Conservation (phyloP, 2,113 vertebrate species). For the Oncorhynchus kisutch region DNA sequence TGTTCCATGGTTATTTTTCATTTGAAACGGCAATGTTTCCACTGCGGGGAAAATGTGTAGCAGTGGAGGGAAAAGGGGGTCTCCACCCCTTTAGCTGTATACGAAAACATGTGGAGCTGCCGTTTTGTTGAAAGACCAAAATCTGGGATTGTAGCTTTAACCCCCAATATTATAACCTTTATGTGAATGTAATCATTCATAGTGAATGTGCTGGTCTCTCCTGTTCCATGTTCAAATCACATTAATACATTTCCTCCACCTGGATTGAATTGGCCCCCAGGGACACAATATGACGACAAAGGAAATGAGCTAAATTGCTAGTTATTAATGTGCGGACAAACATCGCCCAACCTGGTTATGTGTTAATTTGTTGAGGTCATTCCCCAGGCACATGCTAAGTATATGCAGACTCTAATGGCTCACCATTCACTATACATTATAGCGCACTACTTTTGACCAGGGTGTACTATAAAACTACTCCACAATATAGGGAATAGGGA, state of each 20-base stretch:
- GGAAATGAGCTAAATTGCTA: conserved; percentile 22
- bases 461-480: no score
- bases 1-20: no score
- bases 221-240: background rate
- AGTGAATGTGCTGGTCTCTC: conserved; percentile 26
- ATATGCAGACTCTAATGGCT: background rate
- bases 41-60: no score
- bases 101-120: no score
- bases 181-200: conserved; percentile 20
- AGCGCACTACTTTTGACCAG: no score
- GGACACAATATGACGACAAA: conserved; percentile 18
- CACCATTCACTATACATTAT: no score
- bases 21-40: no score
- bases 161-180: conserved; percentile 3
- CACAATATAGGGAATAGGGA: no score
- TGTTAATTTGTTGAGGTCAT: conserved; percentile 34
- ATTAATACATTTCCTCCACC: conserved; percentile 24
- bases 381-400: background rate
- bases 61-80: background rate
- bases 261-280: conserved; percentile 13
- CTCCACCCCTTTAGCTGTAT: conserved; percentile 1
- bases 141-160: background rate
- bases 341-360: conserved; percentile 15
- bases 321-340: conserved; percentile 38
- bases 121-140: background rate